phyloP scores from a whole-genome alignment of 1,140 invertebrate genomes.

The Myzus persicae region DNA sequence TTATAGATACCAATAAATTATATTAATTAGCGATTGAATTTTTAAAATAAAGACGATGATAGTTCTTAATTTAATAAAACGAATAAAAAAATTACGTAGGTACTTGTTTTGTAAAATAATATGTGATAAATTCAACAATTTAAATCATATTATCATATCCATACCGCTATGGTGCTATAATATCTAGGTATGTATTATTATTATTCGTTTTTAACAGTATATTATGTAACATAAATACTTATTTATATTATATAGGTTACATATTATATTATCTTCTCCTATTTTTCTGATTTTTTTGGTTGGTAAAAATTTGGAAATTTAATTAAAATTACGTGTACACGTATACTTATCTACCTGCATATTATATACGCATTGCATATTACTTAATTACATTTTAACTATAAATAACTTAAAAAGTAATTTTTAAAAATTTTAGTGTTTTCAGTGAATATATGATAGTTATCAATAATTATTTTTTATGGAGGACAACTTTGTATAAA shows the following conservation, averaged over 20 bases:
- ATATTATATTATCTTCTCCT: not conserved
- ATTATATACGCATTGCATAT: not conserved
- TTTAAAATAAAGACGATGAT: too few relatives aligned
- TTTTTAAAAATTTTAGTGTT: not conserved
- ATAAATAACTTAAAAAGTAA: not conserved
- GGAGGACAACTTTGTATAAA: too few relatives aligned
- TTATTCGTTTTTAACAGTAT: not conserved
- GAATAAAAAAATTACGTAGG: too few relatives aligned
- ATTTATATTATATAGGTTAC: not conserved
- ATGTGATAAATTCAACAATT: not conserved
- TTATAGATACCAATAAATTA: too few relatives aligned
- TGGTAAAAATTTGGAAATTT: not conserved
- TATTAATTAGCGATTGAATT: too few relatives aligned
- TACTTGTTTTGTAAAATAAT: not conserved
- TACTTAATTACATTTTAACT: not conserved
- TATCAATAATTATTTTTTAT: too few relatives aligned
- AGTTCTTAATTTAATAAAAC: too few relatives aligned
- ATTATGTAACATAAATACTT: not conserved
- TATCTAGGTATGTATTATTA: not conserved
- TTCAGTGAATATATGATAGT: not conserved
- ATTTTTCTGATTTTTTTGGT: not conserved
- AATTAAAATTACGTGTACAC: not conserved
- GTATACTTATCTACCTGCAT: not conserved
- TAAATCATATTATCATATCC: not conserved
- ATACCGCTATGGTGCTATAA: too few relatives aligned